These are phyloP conservation scores for Canis aureus DNA, from an alignment of 2,113 vertebrate species.

Conservation along the genomic window DNA sequence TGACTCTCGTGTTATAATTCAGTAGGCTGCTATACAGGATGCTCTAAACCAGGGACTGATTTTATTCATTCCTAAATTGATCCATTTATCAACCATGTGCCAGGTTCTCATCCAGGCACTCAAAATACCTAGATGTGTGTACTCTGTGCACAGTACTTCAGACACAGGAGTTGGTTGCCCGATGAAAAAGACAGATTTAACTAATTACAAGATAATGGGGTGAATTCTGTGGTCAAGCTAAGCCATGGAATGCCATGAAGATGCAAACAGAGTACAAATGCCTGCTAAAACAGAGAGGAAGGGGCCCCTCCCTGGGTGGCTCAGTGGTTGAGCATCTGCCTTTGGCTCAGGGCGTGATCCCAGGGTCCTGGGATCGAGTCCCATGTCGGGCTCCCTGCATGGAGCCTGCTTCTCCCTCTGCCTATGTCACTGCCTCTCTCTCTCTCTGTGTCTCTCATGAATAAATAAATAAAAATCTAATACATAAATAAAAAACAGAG, in stretches of 20 bases:
- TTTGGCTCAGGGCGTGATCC: too few species aligned
- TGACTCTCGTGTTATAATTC: not conserved
- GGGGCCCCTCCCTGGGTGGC: too few species aligned
- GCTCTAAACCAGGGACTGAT: not conserved
- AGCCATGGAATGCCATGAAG: not conserved
- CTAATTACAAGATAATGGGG: not conserved
- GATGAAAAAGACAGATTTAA: not conserved
- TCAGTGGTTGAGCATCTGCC: too few species aligned
- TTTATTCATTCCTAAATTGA: not conserved
- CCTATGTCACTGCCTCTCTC: too few species aligned
- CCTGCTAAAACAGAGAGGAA: not conserved
- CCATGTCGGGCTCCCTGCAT: too few species aligned
- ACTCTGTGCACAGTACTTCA: not conserved
- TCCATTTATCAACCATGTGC: not conserved
- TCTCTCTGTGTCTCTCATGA: too few species aligned
- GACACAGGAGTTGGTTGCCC: not conserved
- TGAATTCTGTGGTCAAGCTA: not conserved
- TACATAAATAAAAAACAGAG: not conserved
- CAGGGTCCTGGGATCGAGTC: too few species aligned
- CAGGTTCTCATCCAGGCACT: not conserved
- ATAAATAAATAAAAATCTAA: too few species aligned
- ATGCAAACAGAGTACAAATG: not conserved
- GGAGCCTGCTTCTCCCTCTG: too few species aligned
- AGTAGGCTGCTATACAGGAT: not conserved
- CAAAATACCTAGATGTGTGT: not conserved